Conservation (phyloP, 2,797 vertebrate species). For the Hoplostethus atlanticus region DNA sequence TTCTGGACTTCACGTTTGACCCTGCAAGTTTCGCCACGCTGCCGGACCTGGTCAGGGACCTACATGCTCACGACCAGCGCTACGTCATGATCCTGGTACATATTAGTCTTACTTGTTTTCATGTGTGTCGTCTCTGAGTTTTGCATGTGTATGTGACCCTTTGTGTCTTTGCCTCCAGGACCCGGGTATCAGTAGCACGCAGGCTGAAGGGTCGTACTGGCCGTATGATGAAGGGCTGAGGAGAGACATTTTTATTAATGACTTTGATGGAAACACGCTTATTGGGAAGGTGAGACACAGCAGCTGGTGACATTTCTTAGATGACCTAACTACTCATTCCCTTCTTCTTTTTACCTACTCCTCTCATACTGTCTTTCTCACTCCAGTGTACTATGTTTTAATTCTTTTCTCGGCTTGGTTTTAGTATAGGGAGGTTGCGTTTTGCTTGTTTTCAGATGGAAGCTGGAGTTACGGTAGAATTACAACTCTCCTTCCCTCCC, state of each 20-base stretch:
- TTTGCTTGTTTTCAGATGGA: not conserved
- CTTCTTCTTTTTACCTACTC: not conserved
- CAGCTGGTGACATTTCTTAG: not conserved
- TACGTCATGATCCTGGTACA: conserved; percentile 93
- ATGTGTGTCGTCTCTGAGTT: not conserved
- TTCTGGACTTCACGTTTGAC: conserved; percentile 88
- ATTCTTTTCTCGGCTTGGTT: not conserved
- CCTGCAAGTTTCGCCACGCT: conserved; percentile 82
- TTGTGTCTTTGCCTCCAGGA: conserved; percentile 80
- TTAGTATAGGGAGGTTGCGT: not conserved
- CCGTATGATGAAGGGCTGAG: conserved; percentile 90
- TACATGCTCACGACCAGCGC: conserved; percentile 88
- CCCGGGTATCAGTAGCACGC: conserved; percentile 90
- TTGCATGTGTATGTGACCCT: not conserved
- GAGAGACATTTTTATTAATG: conserved; percentile 89
- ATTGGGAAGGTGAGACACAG: conserved; percentile 86
- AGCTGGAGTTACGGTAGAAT: not conserved
- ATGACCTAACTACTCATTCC: not conserved
- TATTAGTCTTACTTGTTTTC: not conserved
- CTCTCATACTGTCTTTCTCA: not conserved
- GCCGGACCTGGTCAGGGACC: conserved; percentile 88
- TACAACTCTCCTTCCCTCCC: not conserved
- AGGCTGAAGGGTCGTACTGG: conserved; percentile 86
- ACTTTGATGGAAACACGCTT: conserved; percentile 82
- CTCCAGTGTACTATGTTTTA: too few relatives aligned